Evolutionary conservation across 2,113 vertebrate species (phyloP), one percentile per base, ranked within the genome.

Genomic region (Mesembrinibis cayennensis): DNA sequence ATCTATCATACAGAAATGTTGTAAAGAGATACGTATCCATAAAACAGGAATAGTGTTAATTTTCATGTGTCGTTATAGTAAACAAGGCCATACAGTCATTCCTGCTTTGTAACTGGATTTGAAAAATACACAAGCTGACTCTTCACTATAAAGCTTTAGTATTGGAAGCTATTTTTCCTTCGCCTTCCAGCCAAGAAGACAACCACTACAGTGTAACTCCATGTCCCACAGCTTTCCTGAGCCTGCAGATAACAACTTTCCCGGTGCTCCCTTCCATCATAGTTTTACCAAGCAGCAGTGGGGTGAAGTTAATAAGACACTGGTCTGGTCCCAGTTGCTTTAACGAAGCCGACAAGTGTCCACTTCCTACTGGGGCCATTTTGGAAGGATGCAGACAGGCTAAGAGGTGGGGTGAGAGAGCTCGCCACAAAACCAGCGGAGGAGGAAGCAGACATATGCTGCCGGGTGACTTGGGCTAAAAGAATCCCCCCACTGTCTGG

Each of bases 351-450:
- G 49, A 42, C 21, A 47, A 45, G 11, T 2, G 23, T 61, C 61
- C 34, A 5, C 26, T 81, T 86, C 67, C 82, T 73, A 10, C 55
- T 30, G 34, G 16, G 59, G 59, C 59, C 40, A 16, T n/a, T 74
- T 38, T 36, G 65, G 67, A 83, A 82, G 42, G 49, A 55, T 18
- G 52, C 53, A 95, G 50, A 32, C 8, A 56, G 30, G 40, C 79
- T 58, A 30, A 63, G 42, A 25, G 14, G 11, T 45, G 32, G 36
- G 49, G 53, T 44, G 49, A 82, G 27, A 72, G 29, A 82, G 58
- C 62, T 69, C 5, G 0, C 49, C 30, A 65, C 61, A 88, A 55
- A 80, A 76, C 47, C 44, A 22, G 62, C 0, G 0, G 4, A 63
- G 44, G 9, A 52, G 36, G 59, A 89, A 87, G 56, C 32, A 63